phyloP scores from a whole-genome alignment of 2,888 invertebrate species.

The Coecobrya sp. region DNA sequence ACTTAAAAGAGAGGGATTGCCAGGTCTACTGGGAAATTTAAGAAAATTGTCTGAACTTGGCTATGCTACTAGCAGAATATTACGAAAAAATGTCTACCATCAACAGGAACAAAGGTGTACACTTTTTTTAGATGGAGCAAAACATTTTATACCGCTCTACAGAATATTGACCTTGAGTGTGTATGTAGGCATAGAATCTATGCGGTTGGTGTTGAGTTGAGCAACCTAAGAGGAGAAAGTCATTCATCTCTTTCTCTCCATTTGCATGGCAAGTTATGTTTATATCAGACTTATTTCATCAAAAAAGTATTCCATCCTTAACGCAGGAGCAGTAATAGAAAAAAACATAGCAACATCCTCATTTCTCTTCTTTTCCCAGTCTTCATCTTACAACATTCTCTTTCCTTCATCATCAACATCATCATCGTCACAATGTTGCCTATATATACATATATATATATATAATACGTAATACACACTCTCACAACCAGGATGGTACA shows the following conservation, averaged over 20 bases:
- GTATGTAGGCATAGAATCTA: not conserved
- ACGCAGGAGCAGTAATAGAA: not conserved
- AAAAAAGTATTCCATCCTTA: not conserved
- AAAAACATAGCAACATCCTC: too few species aligned
- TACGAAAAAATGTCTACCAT: not conserved
- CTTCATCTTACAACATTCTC: not conserved
- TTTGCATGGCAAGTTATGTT: slow-evolving; percentile 48
- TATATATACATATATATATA: not conserved
- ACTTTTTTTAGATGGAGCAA: too few species aligned
- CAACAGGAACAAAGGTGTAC: not conserved
- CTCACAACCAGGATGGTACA: not conserved
- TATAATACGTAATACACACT: not conserved
- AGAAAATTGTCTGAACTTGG: slow-evolving; percentile 27
- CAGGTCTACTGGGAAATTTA: slow-evolving; percentile 71
- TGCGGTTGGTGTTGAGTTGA: not conserved
- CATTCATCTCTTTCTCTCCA: not conserved
- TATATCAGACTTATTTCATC: slow-evolving; percentile 18
- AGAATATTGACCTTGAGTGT: too few species aligned
- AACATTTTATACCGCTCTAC: too few species aligned
- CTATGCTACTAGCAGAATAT: not conserved
- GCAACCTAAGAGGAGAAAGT: not conserved
- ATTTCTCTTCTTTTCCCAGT: not conserved
- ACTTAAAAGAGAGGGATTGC: slow-evolving; percentile 2
- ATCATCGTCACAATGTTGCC: not conserved
- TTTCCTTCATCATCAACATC: not conserved